Evolutionary conservation across 2,888 invertebrate species (phyloP), one percentile per base, ranked within the genome.

Genomic region (Zygogramma bicolorata): DNA sequence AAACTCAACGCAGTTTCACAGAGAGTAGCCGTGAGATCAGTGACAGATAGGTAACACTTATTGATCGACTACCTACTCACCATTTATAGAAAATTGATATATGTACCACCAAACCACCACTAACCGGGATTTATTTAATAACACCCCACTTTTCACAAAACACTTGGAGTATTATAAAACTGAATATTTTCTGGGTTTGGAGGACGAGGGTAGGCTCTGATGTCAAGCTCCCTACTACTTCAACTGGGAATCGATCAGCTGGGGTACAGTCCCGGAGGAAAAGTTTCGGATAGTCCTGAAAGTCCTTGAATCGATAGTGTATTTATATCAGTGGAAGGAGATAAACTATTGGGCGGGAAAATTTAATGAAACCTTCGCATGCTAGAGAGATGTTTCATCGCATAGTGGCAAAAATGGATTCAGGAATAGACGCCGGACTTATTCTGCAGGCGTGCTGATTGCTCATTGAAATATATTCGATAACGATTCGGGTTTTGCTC

Each of bases 211-310:
- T 57, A 70, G 66, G 49, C 59, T 66, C 31, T 61, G n/a, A 65
- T 58, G 58, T 67, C 66, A 78, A 78, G 77, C 80, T 77, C 74
- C 75, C 78, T 66, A 77, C 77, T 79, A 76, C 75, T 77, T 77
- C 74, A 75, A 76, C 75, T 74, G 77, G 80, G 78, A 84, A 85
- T 85, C 85, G 85, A 85, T 85, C 84, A 85, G 85, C 85, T 84
- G 84, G 81, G 79, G 84, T 85, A 85, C 84, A 84, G 78, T 84
- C 84, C 68, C 73, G 65, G 71, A 67, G 66, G 75, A 77, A 75
- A 75, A 69, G 71, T 66, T n/a, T 67, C 65, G 65, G 57, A 68
- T 58, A 71, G 42, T 76, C 73, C 73, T 73, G 77, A 71, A 76
- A 77, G 71, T 72, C 62, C 46, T 18, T 57, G 49, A 76, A 80